A percentile compares a stretch with the other conserved stretches of the same genome.
Evolutionary conservation across 2,888 invertebrate genomes (phyloP).

Genomic region (Campaea margaritaria): DNA sequence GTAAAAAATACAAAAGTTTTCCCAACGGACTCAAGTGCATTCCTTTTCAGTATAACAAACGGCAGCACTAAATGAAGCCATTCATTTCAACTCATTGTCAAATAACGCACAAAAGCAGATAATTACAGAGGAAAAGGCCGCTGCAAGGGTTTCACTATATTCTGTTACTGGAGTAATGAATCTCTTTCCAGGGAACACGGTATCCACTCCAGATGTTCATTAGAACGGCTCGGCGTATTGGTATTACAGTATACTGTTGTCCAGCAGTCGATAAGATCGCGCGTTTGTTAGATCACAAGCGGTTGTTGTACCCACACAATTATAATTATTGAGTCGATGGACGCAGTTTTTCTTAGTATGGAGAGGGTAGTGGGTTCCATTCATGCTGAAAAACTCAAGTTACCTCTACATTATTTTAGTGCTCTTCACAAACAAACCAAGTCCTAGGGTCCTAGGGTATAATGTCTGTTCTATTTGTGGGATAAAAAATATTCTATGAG

Average conservation of each 20-base stretch:
- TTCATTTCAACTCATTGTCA: constrained; percentile 16
- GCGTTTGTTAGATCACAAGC: neutral
- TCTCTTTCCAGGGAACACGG: constrained; percentile 44
- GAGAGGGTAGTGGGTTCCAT: too few relatives aligned
- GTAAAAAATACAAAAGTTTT: too few relatives aligned
- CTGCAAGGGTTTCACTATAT: constrained; percentile 41
- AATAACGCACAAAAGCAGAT: constrained; percentile 18
- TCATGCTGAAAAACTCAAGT: too few relatives aligned
- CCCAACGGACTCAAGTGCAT: neutral
- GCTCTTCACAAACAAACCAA: too few relatives aligned
- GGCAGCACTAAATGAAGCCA: constrained; percentile 1
- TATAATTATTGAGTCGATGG: too few relatives aligned
- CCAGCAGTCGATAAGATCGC: constrained; percentile 13
- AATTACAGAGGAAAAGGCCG: constrained; percentile 21
- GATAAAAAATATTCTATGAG: too few relatives aligned
- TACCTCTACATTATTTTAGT: too few relatives aligned
- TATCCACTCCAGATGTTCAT: constrained; percentile 54
- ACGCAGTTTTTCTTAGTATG: too few relatives aligned
- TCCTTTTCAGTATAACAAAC: constrained; percentile 3
- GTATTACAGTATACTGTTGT: neutral
- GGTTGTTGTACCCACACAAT: too few relatives aligned
- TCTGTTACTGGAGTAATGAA: constrained; percentile 53
- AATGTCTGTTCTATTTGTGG: too few relatives aligned
- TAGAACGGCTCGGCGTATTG: constrained; percentile 39
- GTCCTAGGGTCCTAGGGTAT: too few relatives aligned